Conservation (phyloP, 2,888 invertebrate species). For the Orthonevra nobilis region DNA sequence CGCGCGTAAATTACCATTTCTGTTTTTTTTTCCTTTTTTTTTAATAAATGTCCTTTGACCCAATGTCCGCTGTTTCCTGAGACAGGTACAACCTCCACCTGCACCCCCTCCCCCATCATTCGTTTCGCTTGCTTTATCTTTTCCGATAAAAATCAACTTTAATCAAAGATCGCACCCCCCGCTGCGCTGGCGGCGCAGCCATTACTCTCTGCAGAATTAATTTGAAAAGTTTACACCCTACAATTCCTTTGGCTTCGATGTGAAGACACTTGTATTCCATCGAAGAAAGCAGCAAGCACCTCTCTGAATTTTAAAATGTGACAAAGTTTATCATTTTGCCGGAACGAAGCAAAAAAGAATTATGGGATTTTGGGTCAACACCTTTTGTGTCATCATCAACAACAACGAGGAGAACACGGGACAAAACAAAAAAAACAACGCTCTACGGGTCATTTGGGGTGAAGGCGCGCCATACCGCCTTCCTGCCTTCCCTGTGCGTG, state of each 20-base stretch:
- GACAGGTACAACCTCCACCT: background rate
- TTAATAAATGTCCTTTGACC: background rate
- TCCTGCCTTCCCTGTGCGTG: too few species aligned
- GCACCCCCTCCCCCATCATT: constrained; percentile 11
- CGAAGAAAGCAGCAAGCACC: constrained; percentile 11
- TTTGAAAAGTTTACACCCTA: constrained; percentile 62
- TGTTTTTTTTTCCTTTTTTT: background rate
- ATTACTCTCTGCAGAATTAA: constrained; percentile 40
- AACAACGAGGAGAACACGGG: constrained; percentile 46
- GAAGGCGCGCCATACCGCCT: too few species aligned
- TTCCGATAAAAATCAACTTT: constrained; percentile 59
- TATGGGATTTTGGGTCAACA: constrained; percentile 68
- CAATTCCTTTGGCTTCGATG: too few species aligned
- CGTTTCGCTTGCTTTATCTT: constrained; percentile 11
- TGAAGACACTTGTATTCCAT: background rate
- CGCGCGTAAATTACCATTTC: background rate
- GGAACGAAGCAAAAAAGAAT: constrained; percentile 49
- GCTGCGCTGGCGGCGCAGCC: too few species aligned
- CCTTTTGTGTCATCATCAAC: constrained; percentile 69
- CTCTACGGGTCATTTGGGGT: constrained; percentile 48
- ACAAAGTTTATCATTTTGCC: constrained; percentile 59
- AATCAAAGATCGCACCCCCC: constrained; percentile 35
- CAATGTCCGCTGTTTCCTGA: too few species aligned
- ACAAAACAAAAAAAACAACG: constrained; percentile 22
- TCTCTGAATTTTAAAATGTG: constrained; percentile 64